Evolutionary conservation across 1,140 invertebrate species (phyloP).

Genomic region (Drosophila pachea): DNA sequence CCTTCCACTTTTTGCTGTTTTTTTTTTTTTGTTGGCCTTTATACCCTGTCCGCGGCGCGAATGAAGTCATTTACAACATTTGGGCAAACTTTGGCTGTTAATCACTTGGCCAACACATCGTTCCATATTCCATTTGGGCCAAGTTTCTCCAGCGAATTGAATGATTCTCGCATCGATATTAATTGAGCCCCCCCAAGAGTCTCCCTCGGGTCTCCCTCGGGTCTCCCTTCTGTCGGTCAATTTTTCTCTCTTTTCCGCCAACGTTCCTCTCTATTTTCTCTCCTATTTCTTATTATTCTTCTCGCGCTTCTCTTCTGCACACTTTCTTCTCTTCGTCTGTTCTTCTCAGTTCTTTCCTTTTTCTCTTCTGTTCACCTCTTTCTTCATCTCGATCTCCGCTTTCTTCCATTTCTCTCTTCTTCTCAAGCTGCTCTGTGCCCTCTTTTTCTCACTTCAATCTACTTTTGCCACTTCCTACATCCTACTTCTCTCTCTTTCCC

Average conservation of each 20-base stretch:
- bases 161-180: too few relatives aligned
- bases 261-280: not conserved
- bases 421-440: not conserved
- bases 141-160: not conserved
- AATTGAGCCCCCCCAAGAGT: too few relatives aligned
- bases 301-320: not conserved
- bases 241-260: not conserved
- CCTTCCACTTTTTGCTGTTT: not conserved
- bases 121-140: not conserved
- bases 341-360: not conserved
- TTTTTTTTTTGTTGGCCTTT: conserved; percentile 47
- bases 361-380: not conserved
- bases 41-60: conserved; percentile 10
- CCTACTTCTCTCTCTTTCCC: not conserved
- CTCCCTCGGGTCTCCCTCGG: too few relatives aligned
- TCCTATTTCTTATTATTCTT: not conserved
- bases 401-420: not conserved
- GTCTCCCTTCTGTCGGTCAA: too few relatives aligned
- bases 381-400: not conserved
- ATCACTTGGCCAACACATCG: conserved; percentile 12
- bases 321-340: not conserved
- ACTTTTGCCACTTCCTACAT: too few relatives aligned
- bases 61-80: conserved; percentile 7
- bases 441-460: too few relatives aligned
- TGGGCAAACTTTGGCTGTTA: conserved; percentile 15